Percentiles rank a stretch among this genome's conserved stretches.
Evolutionary conservation across 2,797 vertebrate genomes (phyloP).

Genomic region (Tragelaphus eurycerus): DNA sequence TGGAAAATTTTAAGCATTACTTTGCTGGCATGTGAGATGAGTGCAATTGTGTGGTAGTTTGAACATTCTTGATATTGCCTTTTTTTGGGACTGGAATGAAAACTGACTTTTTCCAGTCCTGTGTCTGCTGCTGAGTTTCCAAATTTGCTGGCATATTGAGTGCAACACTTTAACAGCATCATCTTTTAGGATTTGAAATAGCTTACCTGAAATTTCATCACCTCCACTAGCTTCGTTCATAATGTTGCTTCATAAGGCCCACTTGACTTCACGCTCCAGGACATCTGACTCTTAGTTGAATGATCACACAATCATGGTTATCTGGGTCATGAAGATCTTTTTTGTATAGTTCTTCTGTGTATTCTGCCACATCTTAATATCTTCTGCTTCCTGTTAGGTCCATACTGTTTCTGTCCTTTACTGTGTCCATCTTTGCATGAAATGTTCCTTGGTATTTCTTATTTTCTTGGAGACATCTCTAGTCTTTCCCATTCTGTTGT

Average conservation of each 20-base stretch:
- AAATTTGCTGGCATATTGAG: background rate
- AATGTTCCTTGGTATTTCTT: background rate
- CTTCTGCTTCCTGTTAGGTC: background rate
- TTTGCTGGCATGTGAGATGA: background rate
- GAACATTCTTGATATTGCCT: background rate
- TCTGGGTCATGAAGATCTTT: background rate
- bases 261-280: background rate
- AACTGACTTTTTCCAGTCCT: background rate
- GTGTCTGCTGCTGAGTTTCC: background rate
- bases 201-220: background rate
- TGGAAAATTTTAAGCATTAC: background rate
- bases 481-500: background rate
- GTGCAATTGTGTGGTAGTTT: background rate
- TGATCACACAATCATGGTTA: background rate
- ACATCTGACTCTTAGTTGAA: background rate
- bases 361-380: background rate
- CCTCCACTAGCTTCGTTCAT: background rate
- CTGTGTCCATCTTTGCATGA: background rate
- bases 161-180: background rate
- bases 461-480: background rate
- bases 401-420: background rate
- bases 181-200: background rate
- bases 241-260: background rate
- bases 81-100: background rate
- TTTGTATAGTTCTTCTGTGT: background rate